Evolutionary conservation across 1,140 invertebrate genomes (phyloP), one percentile per base, ranked within the genome.

Genomic region (Drosophila hydei): DNA sequence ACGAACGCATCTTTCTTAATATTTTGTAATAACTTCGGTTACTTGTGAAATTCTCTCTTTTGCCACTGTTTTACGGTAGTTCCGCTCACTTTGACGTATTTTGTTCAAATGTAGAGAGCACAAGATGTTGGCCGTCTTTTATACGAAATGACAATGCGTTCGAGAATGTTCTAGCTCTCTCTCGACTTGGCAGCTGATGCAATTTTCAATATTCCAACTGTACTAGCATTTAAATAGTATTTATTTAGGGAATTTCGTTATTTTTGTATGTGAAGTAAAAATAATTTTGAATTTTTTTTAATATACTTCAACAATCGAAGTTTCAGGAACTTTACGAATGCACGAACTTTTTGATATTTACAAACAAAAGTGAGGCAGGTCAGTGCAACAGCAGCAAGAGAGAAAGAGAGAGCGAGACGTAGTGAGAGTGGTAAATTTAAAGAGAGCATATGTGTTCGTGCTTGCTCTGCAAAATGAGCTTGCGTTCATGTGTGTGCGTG

Each of bases 1-100:
- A 54, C 25, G 89, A 75, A 68, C 89, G 89, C 89, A 90, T 90
- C 25, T 51, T 47, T 40, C 25, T 12, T 8, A 51, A 1, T 18
- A 43, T 25, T 38, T 38, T 70, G 42, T 30, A 69, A 69, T 40
- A 18, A 23, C 11, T 27, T 5, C 19, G 25, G 2, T 21, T 12
- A 27, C 30, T 79, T 18, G 47, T 64, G 42, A 72, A 68, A 68
- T 58, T 58, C 1, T 23, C 23, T 36, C 6, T 61, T 12, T 38
- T 72, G 52, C 2, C 30, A 14, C 14, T 36, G 2, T 21, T 21
- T n/a, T 16, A 7, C 40, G 40, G 6, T 14, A 74, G 58, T 42
- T 76, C 47, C n/a, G 52, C 16, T 48, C 25, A 36, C 47, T 62
- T 62, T 50, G 9, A 45, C 47, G 21, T 33, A 8, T 8, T 50